These are phyloP conservation scores for Stichopus horrens DNA, from an alignment of 53 echinoderm and acorn worm species.

Conservation along the genomic window DNA sequence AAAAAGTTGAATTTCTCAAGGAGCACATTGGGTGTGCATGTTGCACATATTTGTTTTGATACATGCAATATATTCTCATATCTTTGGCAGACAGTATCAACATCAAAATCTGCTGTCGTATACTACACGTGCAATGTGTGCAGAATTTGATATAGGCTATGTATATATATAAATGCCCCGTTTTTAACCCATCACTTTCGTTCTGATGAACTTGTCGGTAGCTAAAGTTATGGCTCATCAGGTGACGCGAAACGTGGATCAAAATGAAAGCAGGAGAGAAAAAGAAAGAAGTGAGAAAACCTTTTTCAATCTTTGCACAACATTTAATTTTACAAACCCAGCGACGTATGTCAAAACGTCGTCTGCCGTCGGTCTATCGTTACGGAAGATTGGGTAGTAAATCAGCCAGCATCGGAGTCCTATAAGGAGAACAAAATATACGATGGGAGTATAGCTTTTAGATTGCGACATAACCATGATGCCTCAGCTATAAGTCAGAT, in stretches of 20 bases:
- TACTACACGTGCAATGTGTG: too few species aligned
- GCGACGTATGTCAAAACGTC: slow-evolving; percentile 25
- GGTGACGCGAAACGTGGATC: not conserved
- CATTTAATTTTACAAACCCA: slow-evolving; percentile 16
- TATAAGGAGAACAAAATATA: not conserved
- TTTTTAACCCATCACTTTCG: not conserved
- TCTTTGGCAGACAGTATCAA: too few species aligned
- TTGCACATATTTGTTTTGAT: too few species aligned
- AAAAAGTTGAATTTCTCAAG: too few species aligned
- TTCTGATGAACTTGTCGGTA: not conserved
- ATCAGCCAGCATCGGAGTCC: not conserved
- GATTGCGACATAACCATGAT: too few species aligned
- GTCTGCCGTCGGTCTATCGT: not conserved
- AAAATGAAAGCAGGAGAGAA: not conserved
- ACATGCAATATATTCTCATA: too few species aligned
- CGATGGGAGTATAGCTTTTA: not conserved
- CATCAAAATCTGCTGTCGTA: too few species aligned
- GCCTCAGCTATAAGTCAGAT: too few species aligned
- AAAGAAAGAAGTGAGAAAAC: not conserved
- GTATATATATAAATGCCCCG: too few species aligned
- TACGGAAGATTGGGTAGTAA: not conserved
- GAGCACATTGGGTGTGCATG: too few species aligned
- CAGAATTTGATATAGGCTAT: too few species aligned
- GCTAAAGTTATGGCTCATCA: not conserved
- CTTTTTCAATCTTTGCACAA: slow-evolving; percentile 13